Percentiles rank a stretch among this genome's conserved stretches.
Conservation (phyloP, 2,888 invertebrate genomes). For the Eilema sororculum region DNA sequence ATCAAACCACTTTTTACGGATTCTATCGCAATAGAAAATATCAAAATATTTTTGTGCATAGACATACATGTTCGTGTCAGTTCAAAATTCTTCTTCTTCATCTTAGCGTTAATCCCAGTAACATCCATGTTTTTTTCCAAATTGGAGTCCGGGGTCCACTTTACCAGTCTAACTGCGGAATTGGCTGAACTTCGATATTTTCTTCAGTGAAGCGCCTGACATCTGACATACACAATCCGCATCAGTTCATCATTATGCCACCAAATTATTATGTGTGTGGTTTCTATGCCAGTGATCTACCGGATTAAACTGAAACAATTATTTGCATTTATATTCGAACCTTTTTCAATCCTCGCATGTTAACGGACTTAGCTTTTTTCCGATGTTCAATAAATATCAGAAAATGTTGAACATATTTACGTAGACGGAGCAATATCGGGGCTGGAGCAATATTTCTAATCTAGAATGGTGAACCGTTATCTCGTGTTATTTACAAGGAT, state of each 20-base stretch:
- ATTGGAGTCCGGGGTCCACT: no score
- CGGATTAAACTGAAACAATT: neutral
- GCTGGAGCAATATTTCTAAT: slow-evolving; percentile 40
- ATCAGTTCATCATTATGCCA: neutral
- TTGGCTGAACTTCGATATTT: no score
- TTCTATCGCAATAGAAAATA: no score
- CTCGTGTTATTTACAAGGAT: slow-evolving; percentile 19
- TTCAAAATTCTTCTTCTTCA: no score
- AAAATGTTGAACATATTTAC: slow-evolving; percentile 25
- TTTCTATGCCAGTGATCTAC: neutral
- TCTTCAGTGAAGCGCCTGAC: no score
- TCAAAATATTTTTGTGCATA: no score
- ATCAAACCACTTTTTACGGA: no score
- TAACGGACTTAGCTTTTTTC: slow-evolving; percentile 13
- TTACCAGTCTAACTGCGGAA: no score
- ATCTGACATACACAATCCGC: neutral
- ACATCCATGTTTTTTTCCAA: no score
- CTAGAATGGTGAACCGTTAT: slow-evolving; percentile 20
- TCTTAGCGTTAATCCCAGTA: no score
- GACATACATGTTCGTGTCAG: no score
- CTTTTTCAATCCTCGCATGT: slow-evolving; percentile 13
- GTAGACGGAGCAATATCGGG: slow-evolving; percentile 27
- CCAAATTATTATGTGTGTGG: no score
- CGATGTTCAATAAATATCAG: slow-evolving; percentile 21
- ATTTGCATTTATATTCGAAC: slow-evolving; percentile 4